Percentiles rank a stretch among this genome's conserved stretches.
Conservation (phyloP, 2,888 invertebrate genomes). For the Tryphoninae sp. region DNA sequence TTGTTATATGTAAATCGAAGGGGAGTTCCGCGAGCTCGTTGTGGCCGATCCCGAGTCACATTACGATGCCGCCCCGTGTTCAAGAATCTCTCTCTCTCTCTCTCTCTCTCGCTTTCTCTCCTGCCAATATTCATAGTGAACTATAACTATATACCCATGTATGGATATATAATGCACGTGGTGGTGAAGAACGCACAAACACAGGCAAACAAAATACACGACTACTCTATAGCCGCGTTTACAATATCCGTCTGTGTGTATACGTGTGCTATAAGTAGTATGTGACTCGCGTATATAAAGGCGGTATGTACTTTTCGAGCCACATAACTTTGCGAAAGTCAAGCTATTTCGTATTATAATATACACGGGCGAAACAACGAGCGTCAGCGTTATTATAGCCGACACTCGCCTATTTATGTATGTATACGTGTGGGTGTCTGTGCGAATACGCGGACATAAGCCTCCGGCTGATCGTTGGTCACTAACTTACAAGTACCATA, state of each 20-base stretch:
- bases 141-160: conserved; percentile 19
- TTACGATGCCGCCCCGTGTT: conserved; percentile 69
- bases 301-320: not conserved
- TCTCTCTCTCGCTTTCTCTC: conserved; percentile 40
- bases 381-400: conserved; percentile 59
- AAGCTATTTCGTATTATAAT: conserved; percentile 55
- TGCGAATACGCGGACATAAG: conserved; percentile 11
- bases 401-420: conserved; percentile 48
- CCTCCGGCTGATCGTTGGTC: conserved; percentile 58
- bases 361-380: conserved; percentile 58
- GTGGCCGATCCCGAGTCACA: conserved; percentile 61
- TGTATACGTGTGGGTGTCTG: not conserved
- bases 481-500: conserved; percentile 63
- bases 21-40: conserved; percentile 57
- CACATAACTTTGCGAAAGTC: conserved; percentile 28
- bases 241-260: no score
- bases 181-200: not conserved
- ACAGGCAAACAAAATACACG: no score
- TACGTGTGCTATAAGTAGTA: not conserved
- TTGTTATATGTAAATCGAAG: conserved; percentile 79
- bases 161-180: not conserved
- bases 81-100: conserved; percentile 48
- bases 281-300: not conserved
- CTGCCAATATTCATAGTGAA: conserved; percentile 11
- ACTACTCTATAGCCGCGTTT: no score